Evolutionary conservation across 1,140 invertebrate species (phyloP).

Genomic region (Alviniconcha marisindica): DNA sequence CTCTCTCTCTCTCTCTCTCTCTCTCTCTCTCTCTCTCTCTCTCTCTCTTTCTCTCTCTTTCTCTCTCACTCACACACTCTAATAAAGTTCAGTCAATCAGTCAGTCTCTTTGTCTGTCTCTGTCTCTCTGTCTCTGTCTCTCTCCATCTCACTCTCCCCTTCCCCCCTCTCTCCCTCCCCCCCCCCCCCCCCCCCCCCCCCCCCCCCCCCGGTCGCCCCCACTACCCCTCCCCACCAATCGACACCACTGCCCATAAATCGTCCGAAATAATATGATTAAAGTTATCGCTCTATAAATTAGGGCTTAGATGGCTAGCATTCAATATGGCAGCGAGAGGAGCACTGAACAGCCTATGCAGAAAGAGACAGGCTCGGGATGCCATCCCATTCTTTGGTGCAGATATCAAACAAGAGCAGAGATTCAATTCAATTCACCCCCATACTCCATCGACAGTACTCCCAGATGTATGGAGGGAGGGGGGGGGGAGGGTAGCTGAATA

Average conservation of each 20-base stretch:
- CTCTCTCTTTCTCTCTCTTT: not conserved
- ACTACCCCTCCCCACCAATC: not conserved
- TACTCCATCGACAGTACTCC: not conserved
- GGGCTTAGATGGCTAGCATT: constrained; percentile 31
- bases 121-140: not conserved
- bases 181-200: not conserved
- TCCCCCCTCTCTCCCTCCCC: not conserved
- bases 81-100: not conserved
- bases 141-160: not conserved
- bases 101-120: not conserved
- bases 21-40: not conserved
- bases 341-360: not conserved
- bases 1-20: not conserved
- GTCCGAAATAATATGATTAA: constrained; percentile 48
- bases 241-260: constrained; percentile 37
- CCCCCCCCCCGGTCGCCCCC: not conserved
- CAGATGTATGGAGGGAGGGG: not conserved
- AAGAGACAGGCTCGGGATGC: not conserved
- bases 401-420: constrained; percentile 26
- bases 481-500: not conserved
- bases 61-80: not conserved
- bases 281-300: constrained; percentile 52
- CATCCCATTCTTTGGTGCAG: not conserved
- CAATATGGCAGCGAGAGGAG: constrained; percentile 32
- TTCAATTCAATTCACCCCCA: not conserved